phyloP scores from a whole-genome alignment of 2,888 invertebrate species.

The Homarus gammarus region DNA sequence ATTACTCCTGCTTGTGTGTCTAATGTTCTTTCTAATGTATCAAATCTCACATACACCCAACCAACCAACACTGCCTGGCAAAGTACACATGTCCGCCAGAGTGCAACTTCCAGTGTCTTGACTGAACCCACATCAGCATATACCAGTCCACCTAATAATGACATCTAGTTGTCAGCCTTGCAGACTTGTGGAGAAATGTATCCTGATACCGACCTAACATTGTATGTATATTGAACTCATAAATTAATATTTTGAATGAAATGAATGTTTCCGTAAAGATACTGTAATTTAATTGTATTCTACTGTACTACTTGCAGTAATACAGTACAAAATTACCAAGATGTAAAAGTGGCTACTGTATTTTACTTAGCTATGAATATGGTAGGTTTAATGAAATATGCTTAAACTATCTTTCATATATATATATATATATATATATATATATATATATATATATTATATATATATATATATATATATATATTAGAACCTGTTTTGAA shows the following conservation, averaged over 20 bases:
- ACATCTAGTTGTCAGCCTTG: slow-evolving; percentile 8
- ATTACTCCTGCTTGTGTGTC: neutral
- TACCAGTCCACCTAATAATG: slow-evolving; percentile 26
- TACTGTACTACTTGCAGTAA: no score
- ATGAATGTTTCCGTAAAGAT: no score
- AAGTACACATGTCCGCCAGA: neutral
- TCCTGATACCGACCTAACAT: no score
- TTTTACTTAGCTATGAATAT: no score
- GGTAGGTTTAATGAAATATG: no score
- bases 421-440: no score
- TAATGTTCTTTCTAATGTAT: neutral
- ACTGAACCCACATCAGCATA: slow-evolving; percentile 29
- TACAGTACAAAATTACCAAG: no score
- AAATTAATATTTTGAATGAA: no score
- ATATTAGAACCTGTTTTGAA: neutral
- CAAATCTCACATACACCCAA: neutral
- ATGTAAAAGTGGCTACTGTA: no score
- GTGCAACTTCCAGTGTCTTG: neutral
- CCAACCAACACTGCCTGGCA: neutral
- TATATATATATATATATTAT: slow-evolving; percentile 30
- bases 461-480: slow-evolving; percentile 13
- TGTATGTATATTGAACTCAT: no score
- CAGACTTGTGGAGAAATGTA: slow-evolving; percentile 14
- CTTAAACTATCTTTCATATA: no score
- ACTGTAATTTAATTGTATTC: no score